Evolutionary conservation across 2,888 invertebrate species (phyloP), one percentile per base, ranked within the genome.

Genomic region (Oscheius sp.): DNA sequence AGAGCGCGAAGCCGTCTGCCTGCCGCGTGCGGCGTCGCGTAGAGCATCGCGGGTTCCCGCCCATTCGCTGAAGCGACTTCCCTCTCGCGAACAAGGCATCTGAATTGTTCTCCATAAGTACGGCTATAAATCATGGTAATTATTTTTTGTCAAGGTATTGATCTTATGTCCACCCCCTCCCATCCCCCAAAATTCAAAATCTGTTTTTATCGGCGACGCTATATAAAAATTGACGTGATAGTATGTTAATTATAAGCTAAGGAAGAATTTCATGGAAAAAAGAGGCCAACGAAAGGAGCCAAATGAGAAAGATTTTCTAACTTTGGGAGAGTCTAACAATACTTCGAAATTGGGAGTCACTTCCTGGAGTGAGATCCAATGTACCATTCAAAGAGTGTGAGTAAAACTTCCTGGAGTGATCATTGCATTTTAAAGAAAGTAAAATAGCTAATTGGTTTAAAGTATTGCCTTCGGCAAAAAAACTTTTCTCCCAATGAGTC

Each of bases 1-100:
- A 49, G 56, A 66, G 66, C 66, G 66, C 45, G 66, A 54, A 36
- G 57, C 44, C 24, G 66, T 36, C 45, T 54, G 66, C 30, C 66
- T 12, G 32, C 28, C 56, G 33, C 66, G 54, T 9, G 56, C 33
- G 49, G 28, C 66, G 66, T 66, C 66, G 47, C 66, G 47, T 32
- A 36, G 14, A 36, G 54, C 45, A 26, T 66, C 66, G 66, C 66
- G 66, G 28, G 54, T 47, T 32, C 45, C 57, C 66, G 66, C 66
- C 56, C 44, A 56, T 57, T 47, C 44, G 56, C 44, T 44, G 57
- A 33, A 33, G 66, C 56, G 66, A 66, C 57, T 36, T 38, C 59
- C 59, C 44, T 59, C 59, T 44, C 59, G 59, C 59, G 59, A 59
- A 59, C 59, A 59, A 59, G 59, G 59, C 59, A 59, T 59, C 59